phyloP scores from a whole-genome alignment of 1,140 invertebrate species.

The Stegodyphus mimosarum region DNA sequence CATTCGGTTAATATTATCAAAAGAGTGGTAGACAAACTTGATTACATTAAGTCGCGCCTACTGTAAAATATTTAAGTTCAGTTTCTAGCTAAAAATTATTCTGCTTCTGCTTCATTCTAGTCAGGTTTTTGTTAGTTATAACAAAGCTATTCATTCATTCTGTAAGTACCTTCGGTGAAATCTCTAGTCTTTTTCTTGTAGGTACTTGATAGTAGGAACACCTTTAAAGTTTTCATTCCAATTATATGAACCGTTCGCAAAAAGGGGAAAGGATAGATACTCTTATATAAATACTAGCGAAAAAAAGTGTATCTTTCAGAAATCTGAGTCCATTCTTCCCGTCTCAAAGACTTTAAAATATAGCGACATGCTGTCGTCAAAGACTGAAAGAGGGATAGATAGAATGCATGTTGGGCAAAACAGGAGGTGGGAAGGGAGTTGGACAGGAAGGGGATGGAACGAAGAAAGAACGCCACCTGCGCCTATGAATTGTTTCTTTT shows the following conservation, averaged over 20 bases:
- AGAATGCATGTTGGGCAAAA: background rate
- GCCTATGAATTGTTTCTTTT: conserved; percentile 58
- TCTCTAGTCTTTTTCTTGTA: background rate
- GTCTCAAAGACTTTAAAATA: conserved; percentile 57
- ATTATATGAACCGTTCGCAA: conserved; percentile 4
- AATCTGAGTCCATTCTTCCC: conserved; percentile 47
- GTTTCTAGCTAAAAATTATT: too few relatives aligned
- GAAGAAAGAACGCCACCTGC: conserved; percentile 50
- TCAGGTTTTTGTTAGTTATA: too few relatives aligned
- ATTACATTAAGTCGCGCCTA: too few relatives aligned
- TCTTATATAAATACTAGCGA: background rate
- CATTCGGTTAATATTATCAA: too few relatives aligned
- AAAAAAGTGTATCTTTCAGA: conserved; percentile 23
- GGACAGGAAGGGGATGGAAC: background rate
- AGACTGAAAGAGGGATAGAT: conserved; percentile 34
- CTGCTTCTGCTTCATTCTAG: too few relatives aligned
- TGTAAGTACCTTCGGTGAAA: background rate
- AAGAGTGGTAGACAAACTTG: too few relatives aligned
- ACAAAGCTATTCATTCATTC: too few relatives aligned
- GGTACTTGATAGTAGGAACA: background rate
- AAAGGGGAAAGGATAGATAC: background rate
- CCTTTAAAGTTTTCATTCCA: conserved; percentile 3
- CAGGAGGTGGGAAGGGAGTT: background rate
- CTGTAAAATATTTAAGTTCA: too few relatives aligned
- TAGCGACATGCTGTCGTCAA: conserved; percentile 48